Conservation (phyloP, 2,888 invertebrate genomes). For the Platycnemis pennipes region DNA sequence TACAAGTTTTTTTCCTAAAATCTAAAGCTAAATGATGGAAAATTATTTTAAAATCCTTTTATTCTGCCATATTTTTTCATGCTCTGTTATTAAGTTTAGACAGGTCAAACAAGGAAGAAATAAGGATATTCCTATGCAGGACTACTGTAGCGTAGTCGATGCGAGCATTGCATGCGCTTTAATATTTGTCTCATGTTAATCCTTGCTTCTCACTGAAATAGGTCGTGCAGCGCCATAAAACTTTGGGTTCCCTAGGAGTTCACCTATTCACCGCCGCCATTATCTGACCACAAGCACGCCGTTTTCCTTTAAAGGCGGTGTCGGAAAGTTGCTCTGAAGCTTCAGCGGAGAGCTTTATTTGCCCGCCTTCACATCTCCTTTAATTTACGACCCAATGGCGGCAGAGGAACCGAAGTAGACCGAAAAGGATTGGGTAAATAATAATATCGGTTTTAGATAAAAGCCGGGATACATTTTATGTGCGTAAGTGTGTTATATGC, state of each 20-base stretch:
- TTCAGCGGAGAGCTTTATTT: background rate
- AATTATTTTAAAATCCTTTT: too few relatives aligned
- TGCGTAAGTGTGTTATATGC: background rate
- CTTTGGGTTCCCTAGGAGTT: background rate
- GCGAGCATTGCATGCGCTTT: background rate
- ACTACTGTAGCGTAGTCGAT: background rate
- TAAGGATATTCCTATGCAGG: too few relatives aligned
- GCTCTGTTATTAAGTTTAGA: too few relatives aligned
- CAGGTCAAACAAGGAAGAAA: too few relatives aligned
- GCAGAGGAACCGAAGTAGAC: background rate
- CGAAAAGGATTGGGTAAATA: background rate
- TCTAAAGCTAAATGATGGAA: too few relatives aligned
- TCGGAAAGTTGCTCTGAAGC: background rate
- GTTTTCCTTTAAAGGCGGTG: background rate
- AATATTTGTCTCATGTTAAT: constrained; percentile 7
- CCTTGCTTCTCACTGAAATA: background rate
- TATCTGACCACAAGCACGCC: background rate
- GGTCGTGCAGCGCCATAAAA: background rate
- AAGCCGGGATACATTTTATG: background rate
- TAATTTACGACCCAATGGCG: background rate
- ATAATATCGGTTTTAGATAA: constrained; percentile 22
- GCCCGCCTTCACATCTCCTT: background rate
- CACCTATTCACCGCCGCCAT: constrained; percentile 3
- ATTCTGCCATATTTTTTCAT: too few relatives aligned
- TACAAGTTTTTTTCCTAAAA: too few relatives aligned